Conservation (phyloP, 2,888 invertebrate genomes). For the Sarcophaga carnaria region DNA sequence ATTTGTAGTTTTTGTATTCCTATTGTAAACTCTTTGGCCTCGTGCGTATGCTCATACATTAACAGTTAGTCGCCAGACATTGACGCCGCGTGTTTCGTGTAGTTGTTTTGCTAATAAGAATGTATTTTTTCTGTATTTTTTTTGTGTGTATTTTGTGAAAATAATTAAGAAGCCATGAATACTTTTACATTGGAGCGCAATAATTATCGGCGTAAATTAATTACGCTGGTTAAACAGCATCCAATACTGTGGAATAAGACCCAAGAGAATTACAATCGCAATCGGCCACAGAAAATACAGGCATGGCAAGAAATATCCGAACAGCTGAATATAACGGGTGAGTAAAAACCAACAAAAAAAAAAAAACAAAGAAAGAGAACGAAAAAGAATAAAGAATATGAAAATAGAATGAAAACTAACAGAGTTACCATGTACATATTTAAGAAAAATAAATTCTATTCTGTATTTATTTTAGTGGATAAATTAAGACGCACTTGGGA, state of each 20-base stretch:
- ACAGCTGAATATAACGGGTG: constrained; percentile 64
- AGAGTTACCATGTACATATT: constrained; percentile 23
- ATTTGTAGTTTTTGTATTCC: not conserved
- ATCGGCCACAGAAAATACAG: constrained; percentile 65
- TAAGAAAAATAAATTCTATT: not conserved
- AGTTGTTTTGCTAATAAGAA: constrained; percentile 18
- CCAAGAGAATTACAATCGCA: constrained; percentile 65
- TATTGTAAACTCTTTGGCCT: constrained; percentile 34
- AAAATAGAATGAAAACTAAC: not conserved
- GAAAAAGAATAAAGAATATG: not conserved
- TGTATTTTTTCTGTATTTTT: not conserved
- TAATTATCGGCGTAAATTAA: constrained; percentile 65
- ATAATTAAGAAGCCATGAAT: constrained; percentile 33
- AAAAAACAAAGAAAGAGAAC: not conserved
- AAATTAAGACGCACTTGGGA: constrained; percentile 72
- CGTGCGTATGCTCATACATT: constrained; percentile 63
- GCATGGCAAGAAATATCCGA: constrained; percentile 67
- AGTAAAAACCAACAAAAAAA: constrained; percentile 31
- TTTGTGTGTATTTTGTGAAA: too few relatives aligned
- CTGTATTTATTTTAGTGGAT: constrained; percentile 57
- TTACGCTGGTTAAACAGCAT: constrained; percentile 65
- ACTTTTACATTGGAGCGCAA: constrained; percentile 64
- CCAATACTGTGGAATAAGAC: constrained; percentile 70
- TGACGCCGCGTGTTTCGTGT: constrained; percentile 22
- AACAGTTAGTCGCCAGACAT: constrained; percentile 65